A percentile compares a stretch with the other conserved stretches of the same genome.
phyloP scores from a whole-genome alignment of 2,888 invertebrate genomes.

The Lasioglossum villosulum region DNA sequence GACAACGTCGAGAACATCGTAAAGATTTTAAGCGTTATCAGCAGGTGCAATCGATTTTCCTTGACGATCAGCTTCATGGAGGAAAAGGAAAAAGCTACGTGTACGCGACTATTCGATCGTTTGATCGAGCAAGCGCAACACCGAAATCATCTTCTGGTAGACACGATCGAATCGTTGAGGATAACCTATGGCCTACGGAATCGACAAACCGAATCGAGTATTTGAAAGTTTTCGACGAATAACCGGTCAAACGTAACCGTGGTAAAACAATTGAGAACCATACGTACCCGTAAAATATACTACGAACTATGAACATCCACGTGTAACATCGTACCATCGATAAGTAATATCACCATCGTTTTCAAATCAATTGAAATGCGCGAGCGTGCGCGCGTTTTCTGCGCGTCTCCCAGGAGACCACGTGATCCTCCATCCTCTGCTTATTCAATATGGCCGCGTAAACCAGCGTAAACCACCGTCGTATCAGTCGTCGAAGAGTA shows the following conservation, averaged over 20 bases:
- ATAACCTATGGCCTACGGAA: conserved; percentile 19
- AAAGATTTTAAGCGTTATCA: conserved; percentile 73
- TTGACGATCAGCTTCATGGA: conserved; percentile 74
- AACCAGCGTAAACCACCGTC: conserved; percentile 42
- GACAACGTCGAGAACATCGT: conserved; percentile 62
- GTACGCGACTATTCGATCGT: conserved; percentile 47
- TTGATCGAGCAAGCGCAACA: conserved; percentile 9
- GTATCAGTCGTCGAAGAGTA: conserved; percentile 53
- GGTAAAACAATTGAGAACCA: neutral
- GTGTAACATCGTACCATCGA: too few species aligned
- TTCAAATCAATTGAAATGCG: conserved; percentile 22
- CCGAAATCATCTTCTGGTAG: conserved; percentile 3
- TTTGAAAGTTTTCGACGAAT: neutral
- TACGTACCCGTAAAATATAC: neutral
- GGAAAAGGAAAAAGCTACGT: conserved; percentile 62
- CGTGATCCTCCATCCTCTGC: conserved; percentile 60
- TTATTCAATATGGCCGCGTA: conserved; percentile 69
- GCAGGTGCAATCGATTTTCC: conserved; percentile 76
- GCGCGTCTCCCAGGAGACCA: conserved; percentile 30
- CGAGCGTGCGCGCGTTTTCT: conserved; percentile 54
- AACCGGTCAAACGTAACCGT: neutral
- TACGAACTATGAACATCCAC: too few species aligned
- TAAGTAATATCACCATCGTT: too few species aligned
- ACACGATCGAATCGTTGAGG: conserved; percentile 33
- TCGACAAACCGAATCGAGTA: neutral